phyloP scores from a whole-genome alignment of 2,113 vertebrate species.

The Poicephalus meyeri region DNA sequence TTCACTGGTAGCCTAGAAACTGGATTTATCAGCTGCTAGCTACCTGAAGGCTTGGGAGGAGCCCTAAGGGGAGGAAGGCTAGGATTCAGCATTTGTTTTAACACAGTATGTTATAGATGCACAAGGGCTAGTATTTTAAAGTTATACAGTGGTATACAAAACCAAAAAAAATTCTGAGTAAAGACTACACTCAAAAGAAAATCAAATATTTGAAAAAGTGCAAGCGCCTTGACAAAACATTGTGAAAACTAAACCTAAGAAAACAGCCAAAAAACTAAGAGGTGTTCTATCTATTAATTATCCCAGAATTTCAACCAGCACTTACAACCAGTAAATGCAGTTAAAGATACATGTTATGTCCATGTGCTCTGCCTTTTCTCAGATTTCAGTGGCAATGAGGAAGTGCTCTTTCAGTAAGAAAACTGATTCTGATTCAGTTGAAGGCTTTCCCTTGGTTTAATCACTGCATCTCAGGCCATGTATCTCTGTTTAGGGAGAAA shows the following conservation, averaged over 20 bases:
- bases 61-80: background rate
- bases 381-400: background rate
- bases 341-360: background rate
- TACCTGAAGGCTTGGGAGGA: constrained; percentile 31
- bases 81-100: background rate
- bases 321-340: background rate
- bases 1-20: constrained; percentile 67
- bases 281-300: background rate
- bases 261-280: background rate
- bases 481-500: background rate
- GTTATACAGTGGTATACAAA: background rate
- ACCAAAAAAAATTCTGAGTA: background rate
- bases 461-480: background rate
- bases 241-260: background rate
- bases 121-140: background rate
- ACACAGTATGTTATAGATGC: background rate
- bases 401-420: background rate
- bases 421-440: background rate
- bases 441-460: background rate
- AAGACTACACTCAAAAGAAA: background rate
- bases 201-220: background rate
- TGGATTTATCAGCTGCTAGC: constrained; percentile 27
- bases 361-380: background rate
- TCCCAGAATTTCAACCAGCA: background rate
- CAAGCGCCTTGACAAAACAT: background rate